Evolutionary conservation across 2,113 vertebrate genomes (phyloP).

Genomic region (Phrynosoma platyrhinos): DNA sequence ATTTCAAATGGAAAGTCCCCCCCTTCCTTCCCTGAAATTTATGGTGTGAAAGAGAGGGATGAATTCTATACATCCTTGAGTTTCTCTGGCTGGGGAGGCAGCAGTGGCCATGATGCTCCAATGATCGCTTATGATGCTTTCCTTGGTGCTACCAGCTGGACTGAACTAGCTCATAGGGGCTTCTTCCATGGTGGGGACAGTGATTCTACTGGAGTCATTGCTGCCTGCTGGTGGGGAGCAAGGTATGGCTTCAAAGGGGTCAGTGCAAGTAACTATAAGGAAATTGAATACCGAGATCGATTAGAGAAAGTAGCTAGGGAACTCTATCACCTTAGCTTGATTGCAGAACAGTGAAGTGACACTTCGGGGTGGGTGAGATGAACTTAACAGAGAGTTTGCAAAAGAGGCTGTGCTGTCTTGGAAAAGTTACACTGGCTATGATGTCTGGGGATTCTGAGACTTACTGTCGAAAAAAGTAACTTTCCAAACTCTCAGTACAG

Average conservation of each 20-base stretch:
- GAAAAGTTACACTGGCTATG: too few species aligned
- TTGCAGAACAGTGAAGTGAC: too few species aligned
- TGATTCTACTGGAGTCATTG: slow-evolving; percentile 82
- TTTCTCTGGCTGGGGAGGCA: slow-evolving; percentile 79
- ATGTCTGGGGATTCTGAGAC: too few species aligned
- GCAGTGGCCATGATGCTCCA: slow-evolving; percentile 85
- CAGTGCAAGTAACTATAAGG: slow-evolving; percentile 69
- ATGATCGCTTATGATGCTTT: slow-evolving; percentile 87
- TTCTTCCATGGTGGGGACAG: slow-evolving; percentile 87
- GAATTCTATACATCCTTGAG: slow-evolving; percentile 79
- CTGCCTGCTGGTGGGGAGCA: slow-evolving; percentile 83
- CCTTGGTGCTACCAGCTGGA: slow-evolving; percentile 79
- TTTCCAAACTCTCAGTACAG: background rate
- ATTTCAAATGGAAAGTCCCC: slow-evolving; percentile 75
- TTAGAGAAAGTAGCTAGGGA: slow-evolving; percentile 72
- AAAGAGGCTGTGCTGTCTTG: too few species aligned
- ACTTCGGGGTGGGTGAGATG: background rate
- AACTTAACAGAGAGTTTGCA: too few species aligned
- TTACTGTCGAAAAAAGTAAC: too few species aligned
- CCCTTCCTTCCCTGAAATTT: slow-evolving; percentile 75
- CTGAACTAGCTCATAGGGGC: slow-evolving; percentile 77
- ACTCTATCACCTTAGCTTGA: slow-evolving; percentile 69
- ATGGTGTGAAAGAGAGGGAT: slow-evolving; percentile 79
- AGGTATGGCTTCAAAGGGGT: slow-evolving; percentile 79
- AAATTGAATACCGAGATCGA: slow-evolving; percentile 80